Percentiles rank a stretch among this genome's conserved stretches.
Conservation (phyloP, 1,140 invertebrate species). For the Nilaparvata lugens region DNA sequence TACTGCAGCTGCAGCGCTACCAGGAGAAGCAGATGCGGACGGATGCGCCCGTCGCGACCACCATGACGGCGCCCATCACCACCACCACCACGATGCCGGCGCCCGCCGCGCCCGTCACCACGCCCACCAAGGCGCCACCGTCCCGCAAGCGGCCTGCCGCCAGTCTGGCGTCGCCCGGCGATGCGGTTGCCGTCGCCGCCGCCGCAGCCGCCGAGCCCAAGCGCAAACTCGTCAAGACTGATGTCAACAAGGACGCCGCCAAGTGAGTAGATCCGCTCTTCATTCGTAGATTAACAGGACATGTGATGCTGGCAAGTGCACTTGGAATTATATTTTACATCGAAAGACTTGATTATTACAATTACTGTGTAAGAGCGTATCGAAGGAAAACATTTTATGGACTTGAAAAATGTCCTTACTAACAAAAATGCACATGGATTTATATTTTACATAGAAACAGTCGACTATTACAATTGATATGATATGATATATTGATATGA, state of each 20-base stretch:
- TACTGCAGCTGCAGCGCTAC: constrained; percentile 77
- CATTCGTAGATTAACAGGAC: too few relatives aligned
- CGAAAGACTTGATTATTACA: too few relatives aligned
- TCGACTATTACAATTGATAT: too few relatives aligned
- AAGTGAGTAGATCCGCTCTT: constrained; percentile 10
- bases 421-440: too few relatives aligned
- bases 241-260: constrained; percentile 9
- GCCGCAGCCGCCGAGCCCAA: constrained; percentile 7
- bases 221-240: constrained; percentile 13
- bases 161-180: not conserved
- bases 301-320: too few relatives aligned
- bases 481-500: too few relatives aligned
- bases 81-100: constrained; percentile 9
- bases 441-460: too few relatives aligned
- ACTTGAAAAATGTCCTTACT: too few relatives aligned
- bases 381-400: too few relatives aligned
- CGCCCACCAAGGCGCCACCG: not conserved
- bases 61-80: constrained; percentile 22
- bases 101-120: not conserved
- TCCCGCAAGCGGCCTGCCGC: not conserved
- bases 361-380: too few relatives aligned
- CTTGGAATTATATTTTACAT: too few relatives aligned
- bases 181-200: too few relatives aligned
- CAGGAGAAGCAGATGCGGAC: constrained; percentile 70
- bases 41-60: constrained; percentile 27